Evolutionary conservation across 1,140 invertebrate genomes (phyloP), one percentile per base, ranked within the genome.

Genomic region (Laupala kohalensis): DNA sequence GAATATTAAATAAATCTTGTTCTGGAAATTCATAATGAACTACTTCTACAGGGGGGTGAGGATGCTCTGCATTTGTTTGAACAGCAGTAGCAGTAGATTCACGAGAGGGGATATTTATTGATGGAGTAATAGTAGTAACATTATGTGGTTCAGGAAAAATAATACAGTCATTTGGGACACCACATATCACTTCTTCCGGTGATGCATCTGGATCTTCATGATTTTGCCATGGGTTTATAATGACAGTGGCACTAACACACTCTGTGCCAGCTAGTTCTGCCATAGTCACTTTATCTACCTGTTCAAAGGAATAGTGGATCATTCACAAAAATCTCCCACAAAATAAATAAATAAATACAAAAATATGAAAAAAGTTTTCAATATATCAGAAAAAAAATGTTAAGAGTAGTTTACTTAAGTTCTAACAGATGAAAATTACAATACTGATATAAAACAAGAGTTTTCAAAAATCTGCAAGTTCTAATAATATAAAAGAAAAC

Each of bases 171-270:
- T 79, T 82, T 69, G 87, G 86, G 53, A 89, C 78, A 19, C 83
- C 84, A 78, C 86, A 87, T 78, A 89, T 88, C 5, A 87, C 86
- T 78, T 88, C 87, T 70, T 82, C 82, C 71, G 84, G 85, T 23
- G 86, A 86, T 25, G 84, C 28, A 29, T 27, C 27, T 27, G 67
- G 67, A 23, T 23, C 28, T 68, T 29, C 24, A 27, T 29, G 24
- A 27, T 29, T 68, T n/a, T 27, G 23, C 23, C 24, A 23, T 24
- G 25, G 6, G 5, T 12, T 12, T n/a, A 23, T 37, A 30, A 29
- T 27, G 24, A 68, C 67, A 25, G 27, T 4, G 27, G 25, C 6
- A 27, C 25, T 25, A 6, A 69, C 69, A 12, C 28, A 25, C 25
- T n/a, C 24, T 15, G 27, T 53, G 5, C 19, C 69, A 70, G 24